Conservation (phyloP, 2,888 invertebrate genomes). For the Byasa hedistus region DNA sequence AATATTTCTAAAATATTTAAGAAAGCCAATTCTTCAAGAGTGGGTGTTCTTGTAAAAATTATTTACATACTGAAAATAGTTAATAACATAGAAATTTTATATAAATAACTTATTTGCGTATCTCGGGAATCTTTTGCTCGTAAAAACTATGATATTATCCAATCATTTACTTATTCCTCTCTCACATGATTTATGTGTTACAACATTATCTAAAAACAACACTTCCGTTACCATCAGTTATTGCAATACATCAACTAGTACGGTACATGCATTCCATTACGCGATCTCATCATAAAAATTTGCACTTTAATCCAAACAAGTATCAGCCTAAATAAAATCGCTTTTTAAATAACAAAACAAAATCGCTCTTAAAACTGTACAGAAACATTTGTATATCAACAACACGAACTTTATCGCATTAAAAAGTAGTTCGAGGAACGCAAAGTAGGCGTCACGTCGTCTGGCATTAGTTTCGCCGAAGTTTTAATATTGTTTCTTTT, state of each 20-base stretch:
- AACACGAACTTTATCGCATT: slow-evolving; percentile 40
- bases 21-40: no score
- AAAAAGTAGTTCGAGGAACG: slow-evolving; percentile 29
- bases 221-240: neutral
- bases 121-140: neutral
- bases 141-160: neutral
- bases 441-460: slow-evolving; percentile 55
- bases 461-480: slow-evolving; percentile 44
- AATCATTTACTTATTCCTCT: neutral
- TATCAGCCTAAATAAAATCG: slow-evolving; percentile 1
- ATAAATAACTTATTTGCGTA: neutral
- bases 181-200: neutral
- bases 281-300: neutral
- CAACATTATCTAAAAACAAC: neutral
- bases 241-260: slow-evolving; percentile 1
- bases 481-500: slow-evolving; percentile 35
- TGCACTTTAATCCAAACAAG: neutral
- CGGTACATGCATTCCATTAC: neutral
- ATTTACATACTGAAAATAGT: no score
- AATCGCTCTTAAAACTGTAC: slow-evolving; percentile 12
- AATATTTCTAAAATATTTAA: no score
- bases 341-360: neutral
- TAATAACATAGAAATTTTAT: neutral
- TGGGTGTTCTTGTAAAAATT: no score
- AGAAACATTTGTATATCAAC: slow-evolving; percentile 23